Percentiles rank a stretch among this genome's conserved stretches.
phyloP scores from a whole-genome alignment of 2,113 vertebrate species.

The Alethe diademata region DNA sequence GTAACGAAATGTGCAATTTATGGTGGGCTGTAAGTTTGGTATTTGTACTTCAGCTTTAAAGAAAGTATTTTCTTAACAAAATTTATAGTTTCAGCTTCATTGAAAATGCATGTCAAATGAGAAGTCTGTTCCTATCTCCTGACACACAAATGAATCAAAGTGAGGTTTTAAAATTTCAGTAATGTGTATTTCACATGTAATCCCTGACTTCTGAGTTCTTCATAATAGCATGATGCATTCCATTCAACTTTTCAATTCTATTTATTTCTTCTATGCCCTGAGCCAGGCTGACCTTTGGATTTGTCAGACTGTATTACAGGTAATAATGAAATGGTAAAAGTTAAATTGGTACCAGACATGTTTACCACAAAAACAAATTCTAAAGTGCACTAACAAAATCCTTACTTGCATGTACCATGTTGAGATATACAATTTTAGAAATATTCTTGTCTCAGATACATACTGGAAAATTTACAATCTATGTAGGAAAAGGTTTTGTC shows the following conservation, averaged over 20 bases:
- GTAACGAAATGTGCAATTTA: neutral
- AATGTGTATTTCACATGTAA: neutral
- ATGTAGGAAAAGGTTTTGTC: neutral
- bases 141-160: neutral
- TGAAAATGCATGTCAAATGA: neutral
- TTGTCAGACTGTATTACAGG: slow-evolving; percentile 25
- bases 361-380: neutral
- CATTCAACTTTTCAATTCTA: neutral
- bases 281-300: slow-evolving; percentile 31
- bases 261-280: neutral
- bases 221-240: neutral
- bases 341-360: neutral
- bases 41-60: neutral
- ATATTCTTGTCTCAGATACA: neutral
- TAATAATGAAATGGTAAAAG: slow-evolving; percentile 8
- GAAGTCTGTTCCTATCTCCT: neutral
- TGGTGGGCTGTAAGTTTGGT: neutral
- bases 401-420: neutral
- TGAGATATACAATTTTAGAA: neutral
- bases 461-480: neutral
- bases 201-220: neutral
- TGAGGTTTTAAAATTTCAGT: neutral
- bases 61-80: neutral
- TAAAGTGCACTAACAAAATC: neutral
- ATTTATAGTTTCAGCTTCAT: neutral